Evolutionary conservation across 1,140 invertebrate species (phyloP).

Genomic region (Drosophila cardini): DNA sequence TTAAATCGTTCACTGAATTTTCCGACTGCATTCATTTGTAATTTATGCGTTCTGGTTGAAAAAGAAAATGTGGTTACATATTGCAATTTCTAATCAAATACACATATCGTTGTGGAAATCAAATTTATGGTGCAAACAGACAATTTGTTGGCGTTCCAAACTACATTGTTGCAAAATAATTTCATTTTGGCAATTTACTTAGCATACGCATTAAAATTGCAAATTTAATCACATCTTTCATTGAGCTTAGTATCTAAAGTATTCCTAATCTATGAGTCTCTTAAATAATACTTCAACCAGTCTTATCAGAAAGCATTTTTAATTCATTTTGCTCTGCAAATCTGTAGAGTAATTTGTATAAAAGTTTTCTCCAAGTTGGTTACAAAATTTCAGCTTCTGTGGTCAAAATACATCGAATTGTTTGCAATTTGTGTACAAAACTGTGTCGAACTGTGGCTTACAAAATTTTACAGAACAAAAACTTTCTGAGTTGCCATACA

Average conservation of each 20-base stretch:
- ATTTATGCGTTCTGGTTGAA: constrained; percentile 19
- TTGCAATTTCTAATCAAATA: constrained; percentile 26
- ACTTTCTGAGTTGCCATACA: constrained; percentile 13
- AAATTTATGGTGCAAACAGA: constrained; percentile 20
- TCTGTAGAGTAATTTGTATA: background rate
- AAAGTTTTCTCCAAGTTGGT: constrained; percentile 36
- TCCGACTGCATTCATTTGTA: constrained; percentile 15
- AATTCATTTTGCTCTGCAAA: constrained; percentile 10
- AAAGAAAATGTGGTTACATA: constrained; percentile 12
- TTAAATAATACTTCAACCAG: no score
- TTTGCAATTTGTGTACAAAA: constrained; percentile 23
- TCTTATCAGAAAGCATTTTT: background rate
- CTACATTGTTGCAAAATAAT: background rate
- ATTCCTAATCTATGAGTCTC: no score
- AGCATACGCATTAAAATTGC: constrained; percentile 4
- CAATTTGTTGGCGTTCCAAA: constrained; percentile 10
- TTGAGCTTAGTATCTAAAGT: no score
- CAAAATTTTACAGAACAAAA: constrained; percentile 11
- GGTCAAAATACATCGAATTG: constrained; percentile 27
- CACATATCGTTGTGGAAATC: constrained; percentile 8
- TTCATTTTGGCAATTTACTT: background rate
- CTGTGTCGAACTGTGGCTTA: constrained; percentile 21
- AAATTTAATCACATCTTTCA: no score
- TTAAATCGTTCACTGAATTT: constrained; percentile 25
- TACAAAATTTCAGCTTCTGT: constrained; percentile 31